Conservation (phyloP, 2,113 vertebrate species). For the Catharus bicknelli region DNA sequence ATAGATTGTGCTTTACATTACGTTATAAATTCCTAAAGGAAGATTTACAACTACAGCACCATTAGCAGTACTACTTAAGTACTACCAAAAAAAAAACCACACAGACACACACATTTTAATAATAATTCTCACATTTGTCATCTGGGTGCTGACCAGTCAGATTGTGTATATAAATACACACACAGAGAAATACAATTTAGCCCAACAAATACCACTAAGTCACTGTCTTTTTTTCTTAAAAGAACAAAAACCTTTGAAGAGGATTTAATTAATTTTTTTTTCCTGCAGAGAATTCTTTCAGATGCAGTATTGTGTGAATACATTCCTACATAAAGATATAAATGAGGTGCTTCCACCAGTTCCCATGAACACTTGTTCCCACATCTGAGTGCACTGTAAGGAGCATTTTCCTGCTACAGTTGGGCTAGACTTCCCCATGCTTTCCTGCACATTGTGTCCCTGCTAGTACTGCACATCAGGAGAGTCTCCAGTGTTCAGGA, state of each 20-base stretch:
- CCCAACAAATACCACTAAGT: neutral
- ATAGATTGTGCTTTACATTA: neutral
- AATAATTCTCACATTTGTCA: neutral
- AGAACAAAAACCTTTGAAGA: neutral
- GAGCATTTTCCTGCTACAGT: neutral
- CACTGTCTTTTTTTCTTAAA: neutral
- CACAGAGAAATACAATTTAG: neutral
- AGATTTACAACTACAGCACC: neutral
- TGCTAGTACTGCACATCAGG: neutral
- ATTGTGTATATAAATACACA: neutral
- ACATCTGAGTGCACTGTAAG: neutral
- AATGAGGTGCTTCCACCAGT: neutral
- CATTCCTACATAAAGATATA: neutral
- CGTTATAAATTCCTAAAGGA: neutral
- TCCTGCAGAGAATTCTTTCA: neutral
- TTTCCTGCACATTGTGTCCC: accelerated
- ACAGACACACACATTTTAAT: neutral
- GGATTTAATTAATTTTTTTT: neutral
- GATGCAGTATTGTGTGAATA: neutral
- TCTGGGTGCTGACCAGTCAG: neutral
- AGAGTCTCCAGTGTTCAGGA: neutral
- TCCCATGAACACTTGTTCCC: neutral
- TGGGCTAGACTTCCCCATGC: neutral
- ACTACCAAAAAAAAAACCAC: neutral
- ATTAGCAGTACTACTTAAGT: neutral